These are phyloP conservation scores for Spodoptera littoralis DNA, from an alignment of 2,888 invertebrate genomes.

Conservation along the genomic window DNA sequence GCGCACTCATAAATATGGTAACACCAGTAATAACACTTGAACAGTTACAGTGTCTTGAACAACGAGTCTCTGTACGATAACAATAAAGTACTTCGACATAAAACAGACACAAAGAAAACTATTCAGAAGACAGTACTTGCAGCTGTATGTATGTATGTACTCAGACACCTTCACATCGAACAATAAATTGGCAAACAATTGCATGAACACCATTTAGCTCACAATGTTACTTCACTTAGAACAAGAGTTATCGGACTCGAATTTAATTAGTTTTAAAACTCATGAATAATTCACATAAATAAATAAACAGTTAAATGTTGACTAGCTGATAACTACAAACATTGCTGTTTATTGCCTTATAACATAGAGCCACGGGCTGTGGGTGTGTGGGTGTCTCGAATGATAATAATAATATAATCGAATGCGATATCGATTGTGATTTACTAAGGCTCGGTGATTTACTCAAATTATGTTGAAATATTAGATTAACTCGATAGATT, in stretches of 20 bases:
- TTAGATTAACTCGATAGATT: conserved; percentile 19
- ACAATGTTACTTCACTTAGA: conserved; percentile 4
- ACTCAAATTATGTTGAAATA: conserved; percentile 33
- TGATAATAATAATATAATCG: conserved; percentile 42
- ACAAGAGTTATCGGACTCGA: conserved; percentile 32
- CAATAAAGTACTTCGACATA: no score
- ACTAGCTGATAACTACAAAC: conserved; percentile 40
- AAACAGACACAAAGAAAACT: no score
- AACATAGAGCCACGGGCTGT: conserved; percentile 19
- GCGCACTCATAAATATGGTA: no score
- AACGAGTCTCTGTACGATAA: no score
- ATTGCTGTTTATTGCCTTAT: conserved; percentile 21
- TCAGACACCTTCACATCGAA: neutral
- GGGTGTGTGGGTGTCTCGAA: conserved; percentile 27
- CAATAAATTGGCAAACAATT: conserved; percentile 2
- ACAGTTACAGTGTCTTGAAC: no score
- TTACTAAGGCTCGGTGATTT: conserved; percentile 39
- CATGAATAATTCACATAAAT: conserved; percentile 53
- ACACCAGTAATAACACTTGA: no score
- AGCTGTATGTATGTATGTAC: no score
- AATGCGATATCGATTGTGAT: conserved; percentile 38
- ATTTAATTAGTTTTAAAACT: conserved; percentile 45
- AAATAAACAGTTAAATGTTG: conserved; percentile 31
- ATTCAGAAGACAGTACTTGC: no score
- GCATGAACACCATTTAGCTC: conserved; percentile 4